Conservation (phyloP, 2,888 invertebrate species). For the Ichneumoninae sp. region DNA sequence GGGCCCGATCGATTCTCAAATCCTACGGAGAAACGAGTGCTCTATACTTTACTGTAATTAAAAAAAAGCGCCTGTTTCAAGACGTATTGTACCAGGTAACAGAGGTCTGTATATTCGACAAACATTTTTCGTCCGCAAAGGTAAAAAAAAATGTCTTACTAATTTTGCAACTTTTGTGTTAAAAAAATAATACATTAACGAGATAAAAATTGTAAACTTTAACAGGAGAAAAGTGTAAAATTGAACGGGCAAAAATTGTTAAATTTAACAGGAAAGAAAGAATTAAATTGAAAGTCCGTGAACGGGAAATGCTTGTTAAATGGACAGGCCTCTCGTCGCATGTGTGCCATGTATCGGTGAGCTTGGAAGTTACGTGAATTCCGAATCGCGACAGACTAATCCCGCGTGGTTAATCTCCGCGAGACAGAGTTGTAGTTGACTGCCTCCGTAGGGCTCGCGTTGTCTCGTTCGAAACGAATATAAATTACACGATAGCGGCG, state of each 20-base stretch:
- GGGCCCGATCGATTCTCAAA: background rate
- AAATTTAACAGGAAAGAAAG: background rate
- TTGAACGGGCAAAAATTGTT: too few relatives aligned
- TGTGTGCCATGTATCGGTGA: background rate
- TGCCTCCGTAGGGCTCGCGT: conserved; percentile 55
- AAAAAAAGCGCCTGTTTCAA: background rate
- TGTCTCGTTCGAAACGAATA: conserved; percentile 75
- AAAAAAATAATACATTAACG: too few relatives aligned
- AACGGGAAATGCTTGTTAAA: background rate
- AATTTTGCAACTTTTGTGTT: too few relatives aligned
- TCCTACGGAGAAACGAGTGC: background rate
- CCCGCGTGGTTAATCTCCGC: conserved; percentile 71
- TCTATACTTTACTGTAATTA: background rate
- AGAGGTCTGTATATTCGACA: background rate
- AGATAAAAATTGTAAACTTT: too few relatives aligned
- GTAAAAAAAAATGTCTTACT: background rate
- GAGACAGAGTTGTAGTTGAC: conserved; percentile 10
- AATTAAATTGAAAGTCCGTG: background rate
- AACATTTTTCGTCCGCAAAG: background rate
- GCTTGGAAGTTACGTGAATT: conserved; percentile 28
- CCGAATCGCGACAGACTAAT: conserved; percentile 44
- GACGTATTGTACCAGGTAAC: background rate
- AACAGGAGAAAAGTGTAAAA: too few relatives aligned
- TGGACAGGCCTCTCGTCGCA: background rate
- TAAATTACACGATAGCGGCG: conserved; percentile 75